Base-by-base conservation (phyloP, 2,888 invertebrate genomes). In the Azorinus chamasolen region DNA sequence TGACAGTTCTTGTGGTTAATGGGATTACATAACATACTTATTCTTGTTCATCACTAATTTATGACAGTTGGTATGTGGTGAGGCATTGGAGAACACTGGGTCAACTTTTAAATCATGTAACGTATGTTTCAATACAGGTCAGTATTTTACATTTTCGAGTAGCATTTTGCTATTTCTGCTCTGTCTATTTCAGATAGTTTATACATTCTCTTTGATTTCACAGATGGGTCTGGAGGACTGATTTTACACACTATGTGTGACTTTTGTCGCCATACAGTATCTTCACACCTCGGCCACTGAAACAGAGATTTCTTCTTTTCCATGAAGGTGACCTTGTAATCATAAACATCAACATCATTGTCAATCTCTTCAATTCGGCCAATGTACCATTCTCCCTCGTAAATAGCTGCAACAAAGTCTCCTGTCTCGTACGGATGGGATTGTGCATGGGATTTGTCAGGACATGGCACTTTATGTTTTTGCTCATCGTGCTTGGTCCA, bases 171-270 rank as follows among this genome's bases (percentile, higher is more conserved):
- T n/a, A n/a, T n/a, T n/a, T n/a, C n/a, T n/a, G n/a, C n/a, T n/a
- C n/a, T n/a, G n/a, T 66, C 66, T 39, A 18, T n/a, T 24, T 45
- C 12, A n/a, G 48, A 46, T 14, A 66, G 4, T 41, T 66, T 57
- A 41, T 48, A 59, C 59, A 68, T 68, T 43, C 59, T 43, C 27
- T 53, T 45, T 18, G 68, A 68, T 43, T 68, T 68, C 14, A 59
- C 68, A 12, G 50, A 43, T 43, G 24, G 51, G 2, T n/a, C 4
- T 51, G 51, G 57, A n/a, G 50, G 16, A 6, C 39, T 39, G 14
- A 68, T 50, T 1, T 18, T 50, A 25, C 50, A 53, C 20, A 51
- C 10, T 3, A 68, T 18, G 16, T 50, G 20, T 14, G 18, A n/a
- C 1, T 14, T 37, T 18, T 37, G 48, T 24, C 25, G 25, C 66